phyloP scores from a whole-genome alignment of 2,113 vertebrate species.

The Perca fluviatilis region DNA sequence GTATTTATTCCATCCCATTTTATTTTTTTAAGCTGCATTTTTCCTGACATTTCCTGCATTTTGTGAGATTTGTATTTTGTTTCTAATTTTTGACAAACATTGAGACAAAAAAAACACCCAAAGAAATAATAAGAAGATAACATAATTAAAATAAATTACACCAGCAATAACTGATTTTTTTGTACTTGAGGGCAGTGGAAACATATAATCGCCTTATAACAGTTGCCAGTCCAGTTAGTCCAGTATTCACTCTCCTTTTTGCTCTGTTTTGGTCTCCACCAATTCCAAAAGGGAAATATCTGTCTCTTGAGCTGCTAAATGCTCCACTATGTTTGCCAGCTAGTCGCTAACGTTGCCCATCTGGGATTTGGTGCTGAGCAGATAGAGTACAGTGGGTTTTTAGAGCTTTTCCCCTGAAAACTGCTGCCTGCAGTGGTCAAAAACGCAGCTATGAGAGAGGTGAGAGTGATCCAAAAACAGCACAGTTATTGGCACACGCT shows the following conservation, averaged over 20 bases:
- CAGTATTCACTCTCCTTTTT: too few species aligned
- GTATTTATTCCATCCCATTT: not conserved
- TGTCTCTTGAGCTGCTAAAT: not conserved
- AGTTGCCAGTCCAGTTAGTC: not conserved
- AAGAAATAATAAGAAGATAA: too few species aligned
- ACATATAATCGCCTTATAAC: not conserved
- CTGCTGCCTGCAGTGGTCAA: not conserved
- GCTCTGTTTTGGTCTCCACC: too few species aligned
- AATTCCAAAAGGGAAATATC: too few species aligned
- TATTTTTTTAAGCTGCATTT: not conserved
- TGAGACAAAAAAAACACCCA: too few species aligned
- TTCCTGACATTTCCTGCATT: too few species aligned
- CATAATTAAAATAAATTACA: too few species aligned
- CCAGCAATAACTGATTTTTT: too few species aligned
- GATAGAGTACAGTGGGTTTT: not conserved
- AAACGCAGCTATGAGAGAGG: not conserved
- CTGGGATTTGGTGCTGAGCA: not conserved
- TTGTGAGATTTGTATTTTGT: too few species aligned
- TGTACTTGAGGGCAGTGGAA: not conserved
- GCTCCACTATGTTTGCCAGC: not conserved
- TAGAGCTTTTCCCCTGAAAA: not conserved
- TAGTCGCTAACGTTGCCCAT: not conserved
- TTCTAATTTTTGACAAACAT: too few species aligned
- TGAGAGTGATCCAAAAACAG: not conserved
- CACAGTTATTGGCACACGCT: not conserved